Base-by-base conservation (phyloP, 2,888 invertebrate species). In the Biston betularia region DNA sequence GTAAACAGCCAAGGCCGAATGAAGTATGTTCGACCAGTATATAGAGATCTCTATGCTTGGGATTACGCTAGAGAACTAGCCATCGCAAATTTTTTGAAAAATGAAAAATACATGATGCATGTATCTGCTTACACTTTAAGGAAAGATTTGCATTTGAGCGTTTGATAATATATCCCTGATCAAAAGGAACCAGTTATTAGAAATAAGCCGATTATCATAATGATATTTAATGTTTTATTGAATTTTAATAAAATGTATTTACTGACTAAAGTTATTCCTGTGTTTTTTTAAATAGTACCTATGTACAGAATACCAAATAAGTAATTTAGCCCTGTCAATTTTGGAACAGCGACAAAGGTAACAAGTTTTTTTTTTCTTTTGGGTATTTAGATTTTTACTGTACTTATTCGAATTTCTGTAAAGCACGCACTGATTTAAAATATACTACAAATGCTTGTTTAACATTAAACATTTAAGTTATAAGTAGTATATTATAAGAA, bases 21-120 rank as follows among this genome's bases (percentile, higher is more conserved):
- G 97, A 99, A 99, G 87, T 99, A 96, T 89, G 96, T 97, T 1
- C 94, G 98, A 42, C 98, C 98, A 3, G 94, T 99, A 55, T 98
- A 98, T 89, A 95, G 97, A 69, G 98, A 97, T 82, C 92, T 98
- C 65, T 97, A 96, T 76, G 94, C 92, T 0, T 98, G 98, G 98
- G 96, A 96, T 69, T 95, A 95, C 33, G 95, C 96, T 0, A 94
- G 97, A 69, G 89, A 94, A 1, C 86, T 81, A 70, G 96, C 98
- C 0, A 94, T 98, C 54, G 94, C 96, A 38, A 97, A 96, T 79
- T 98, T 97, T 89, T 84, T 95, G 50, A 88, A 94, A 50, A 95
- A 97, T 72, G 95, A 95, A 79, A 88, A 94, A 54, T 94, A 95
- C 80, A 97, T 98, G 98, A 98, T 98, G 97, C 96, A 96, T 75